Base-by-base conservation (phyloP, 2,888 invertebrate species). In the Stenolophus ochropezus region DNA sequence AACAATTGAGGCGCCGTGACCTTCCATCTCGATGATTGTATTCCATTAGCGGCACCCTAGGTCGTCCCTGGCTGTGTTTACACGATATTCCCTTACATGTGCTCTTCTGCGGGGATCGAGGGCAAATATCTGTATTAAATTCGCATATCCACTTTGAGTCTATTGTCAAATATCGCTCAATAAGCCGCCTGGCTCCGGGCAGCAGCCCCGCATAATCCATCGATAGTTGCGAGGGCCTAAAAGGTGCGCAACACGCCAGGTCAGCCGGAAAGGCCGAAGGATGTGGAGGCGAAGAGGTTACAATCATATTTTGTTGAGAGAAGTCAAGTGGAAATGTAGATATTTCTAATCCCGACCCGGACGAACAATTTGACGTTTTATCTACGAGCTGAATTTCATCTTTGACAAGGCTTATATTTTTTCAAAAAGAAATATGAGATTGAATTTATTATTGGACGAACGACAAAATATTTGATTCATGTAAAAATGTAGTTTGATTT, bases 21-120 rank as follows among this genome's bases (percentile, higher is more conserved):
- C 61, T 61, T 61, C 61, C 21, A 61, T 61, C 61, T 61, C 61
- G 61, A 61, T 61, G 23, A 61, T 61, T 61, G 61, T 61, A 14
- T 14, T 61, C 61, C 61, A 61, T 61, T 61, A 61, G 25, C 61
- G 23, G 25, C 61, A 61, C 61, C 61, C 61, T 61, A n/a, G 61
- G 2, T 61, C 61, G 25, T 8, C 61, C 61, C 23, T 61, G 61
- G 25, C 61, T 61, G 2, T 61, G 61, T 61, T 61, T 61, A 61
- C 61, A 61, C 4, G 25, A 61, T 61, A 61, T 61, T 61, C 25
- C 25, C 61, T 61, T 61, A 61, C 61, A 25, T 14, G 61, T 61
- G 25, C 61, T 23, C 14, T 61, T 61, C 25, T 25, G 14, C 27
- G n/a, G 61, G 20, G 61, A 25, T 11, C 23, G 25, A 14, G 61